phyloP scores from a whole-genome alignment of 2,113 vertebrate species.

The Pseudolaguvia tuberculata region DNA sequence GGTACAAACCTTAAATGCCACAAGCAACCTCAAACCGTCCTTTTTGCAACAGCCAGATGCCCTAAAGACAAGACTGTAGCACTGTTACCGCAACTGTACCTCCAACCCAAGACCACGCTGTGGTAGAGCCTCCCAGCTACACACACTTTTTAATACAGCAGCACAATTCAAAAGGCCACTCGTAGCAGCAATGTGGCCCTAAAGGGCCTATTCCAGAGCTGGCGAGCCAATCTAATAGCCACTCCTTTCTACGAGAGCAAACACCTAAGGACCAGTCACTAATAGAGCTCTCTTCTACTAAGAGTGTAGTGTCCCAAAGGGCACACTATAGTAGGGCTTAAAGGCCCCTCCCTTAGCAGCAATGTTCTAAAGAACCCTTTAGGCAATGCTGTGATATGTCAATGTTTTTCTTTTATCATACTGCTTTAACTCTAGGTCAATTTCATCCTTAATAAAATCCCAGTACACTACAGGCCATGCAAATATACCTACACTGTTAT shows the following conservation, averaged over 20 bases:
- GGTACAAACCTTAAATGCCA: neutral
- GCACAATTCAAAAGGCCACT: neutral
- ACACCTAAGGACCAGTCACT: neutral
- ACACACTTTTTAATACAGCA: neutral
- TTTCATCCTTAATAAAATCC: neutral
- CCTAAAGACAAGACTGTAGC: neutral
- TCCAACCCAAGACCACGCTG: neutral
- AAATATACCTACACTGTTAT: slow-evolving; percentile 2
- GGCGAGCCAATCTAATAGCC: neutral
- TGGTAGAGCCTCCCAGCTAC: neutral
- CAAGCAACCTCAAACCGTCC: neutral
- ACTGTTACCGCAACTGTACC: too few relatives aligned
- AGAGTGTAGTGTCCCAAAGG: slow-evolving; percentile 2
- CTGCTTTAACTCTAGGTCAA: neutral
- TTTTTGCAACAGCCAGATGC: neutral
- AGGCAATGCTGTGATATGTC: slow-evolving; percentile 17
- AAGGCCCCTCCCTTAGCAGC: slow-evolving; percentile 2
- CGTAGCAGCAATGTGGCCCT: neutral
- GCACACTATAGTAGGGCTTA: neutral
- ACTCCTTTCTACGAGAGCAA: slow-evolving; percentile 4
- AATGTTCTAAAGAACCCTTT: slow-evolving; percentile 6
- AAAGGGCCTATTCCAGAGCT: slow-evolving; percentile 9
- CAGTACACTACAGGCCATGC: neutral
- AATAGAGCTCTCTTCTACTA: neutral
- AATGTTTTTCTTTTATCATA: neutral